Evolutionary conservation across 35 echinoderm and acorn worm genomes (phyloP), one percentile per base, ranked within the genome.

Genomic region (Patiria miniata): DNA sequence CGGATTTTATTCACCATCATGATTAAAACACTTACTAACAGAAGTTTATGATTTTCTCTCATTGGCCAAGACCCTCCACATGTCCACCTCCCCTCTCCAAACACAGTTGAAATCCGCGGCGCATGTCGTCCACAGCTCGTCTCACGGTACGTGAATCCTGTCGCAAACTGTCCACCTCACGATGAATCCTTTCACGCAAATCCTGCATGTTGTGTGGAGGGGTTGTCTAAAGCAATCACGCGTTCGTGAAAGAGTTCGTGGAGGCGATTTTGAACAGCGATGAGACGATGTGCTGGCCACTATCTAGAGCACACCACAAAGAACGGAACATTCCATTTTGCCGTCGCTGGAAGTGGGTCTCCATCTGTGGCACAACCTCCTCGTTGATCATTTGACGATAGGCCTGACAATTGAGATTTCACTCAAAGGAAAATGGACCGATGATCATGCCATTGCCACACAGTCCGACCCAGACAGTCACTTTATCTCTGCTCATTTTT

Each of bases 271-370:
- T 14, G 15, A 6, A 77, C 84, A 26, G 2, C 38, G 8, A n/a
- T 44, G 23, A 39, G 42, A 14, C 65, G 68, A 51, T 86, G 84
- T 2, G 65, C 61, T 50, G 61, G 84, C 2, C 84, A 10, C 84
- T 69, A 86, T 86, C 84, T 30, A 77, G 39, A 4, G 61, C 65
- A 60, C 84, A 86, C 84, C 84, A 77, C 21, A 86, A 34, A 42
- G 36, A 8, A 21, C 28, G 0, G 59, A 86, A 77, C 21, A 22
- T 61, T 7, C 84, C 84, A 77, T 77, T 61, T 16, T 30, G 54
- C 40, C 78, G 84, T 17, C 8, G 61, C 14, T 28, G 39, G 18
- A 78, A 50, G 21, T 28, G 84, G 14, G 5, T 14, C 4, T 86
- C 4, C 29, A 86, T 33, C 84, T 77, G 4, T 0, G 84, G 39